phyloP scores from a whole-genome alignment of 2,888 invertebrate species.

The Acrobasis repandana region DNA sequence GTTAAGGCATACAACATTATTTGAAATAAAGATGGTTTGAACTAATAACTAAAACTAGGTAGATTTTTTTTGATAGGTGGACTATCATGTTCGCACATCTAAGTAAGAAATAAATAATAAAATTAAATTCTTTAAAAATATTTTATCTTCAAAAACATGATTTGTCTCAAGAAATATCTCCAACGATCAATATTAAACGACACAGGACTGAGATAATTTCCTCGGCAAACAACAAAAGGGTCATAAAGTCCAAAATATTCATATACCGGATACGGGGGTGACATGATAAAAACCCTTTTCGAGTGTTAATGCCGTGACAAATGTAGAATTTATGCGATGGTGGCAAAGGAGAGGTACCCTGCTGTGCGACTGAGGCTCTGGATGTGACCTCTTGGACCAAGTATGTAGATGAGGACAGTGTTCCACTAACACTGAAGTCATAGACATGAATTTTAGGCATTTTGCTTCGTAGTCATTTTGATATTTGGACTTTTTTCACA shows the following conservation, averaged over 20 bases:
- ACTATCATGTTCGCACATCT: too few species aligned
- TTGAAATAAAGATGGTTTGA: too few species aligned
- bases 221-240: constrained; percentile 63
- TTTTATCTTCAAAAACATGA: not conserved
- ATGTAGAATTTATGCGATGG: constrained; percentile 78
- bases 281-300: constrained; percentile 79
- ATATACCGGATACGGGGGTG: constrained; percentile 75
- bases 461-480: too few species aligned
- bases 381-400: constrained; percentile 12
- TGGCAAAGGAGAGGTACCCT: constrained; percentile 62
- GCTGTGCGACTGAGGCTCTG: constrained; percentile 50
- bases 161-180: not conserved
- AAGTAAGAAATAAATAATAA: too few species aligned
- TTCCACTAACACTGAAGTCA: not conserved
- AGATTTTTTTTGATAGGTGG: too few species aligned
- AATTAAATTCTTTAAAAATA: not conserved
- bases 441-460: too few species aligned
- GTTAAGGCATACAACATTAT: too few species aligned
- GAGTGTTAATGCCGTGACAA: constrained; percentile 82
- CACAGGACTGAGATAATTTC: constrained; percentile 32
- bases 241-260: constrained; percentile 58
- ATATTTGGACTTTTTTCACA: too few species aligned
- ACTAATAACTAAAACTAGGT: too few species aligned
- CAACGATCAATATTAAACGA: constrained; percentile 3
- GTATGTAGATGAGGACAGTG: not conserved